Evolutionary conservation across 2,797 vertebrate species (phyloP), one percentile per base, ranked within the genome.

Genomic region (Fratercula arctica): DNA sequence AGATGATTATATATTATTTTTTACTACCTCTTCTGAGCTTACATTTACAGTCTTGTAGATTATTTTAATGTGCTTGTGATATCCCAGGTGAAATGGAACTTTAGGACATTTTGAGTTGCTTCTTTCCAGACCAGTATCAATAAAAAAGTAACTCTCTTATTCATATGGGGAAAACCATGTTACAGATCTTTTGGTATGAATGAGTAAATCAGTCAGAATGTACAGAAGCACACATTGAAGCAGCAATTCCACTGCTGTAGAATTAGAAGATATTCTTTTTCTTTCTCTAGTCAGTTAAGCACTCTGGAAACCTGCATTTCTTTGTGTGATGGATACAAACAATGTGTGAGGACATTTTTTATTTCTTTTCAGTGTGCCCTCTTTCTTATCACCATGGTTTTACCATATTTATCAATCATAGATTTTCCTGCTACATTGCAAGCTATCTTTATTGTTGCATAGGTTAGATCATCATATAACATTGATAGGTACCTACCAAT

Each of bases 401-500:
- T 88, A 54, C 5, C 8, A 11, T 51, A 81, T 59, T 84, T 21
- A 61, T 73, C 29, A 61, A 23, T 50, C 80, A 77, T 56, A 85
- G 14, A 50, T 88, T 82, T 59, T 57, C 21, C 31, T 80, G 33
- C 43, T 68, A 35, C 45, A 37, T 61, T 91, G n/a, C 16, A 70
- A 88, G 13, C 33, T 91, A 8, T 46, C 56, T 91, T 67, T 53
- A 54, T 48, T 77, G 35, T 13, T 83, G 29, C 60, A 19, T 21
- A 59, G 25, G 19, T 78, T 89, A 87, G 53, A 80, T 78, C 33
- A 50, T 41, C 29, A 12, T 6, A 54, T 12, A 67, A 8, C 48
- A 89, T 41, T 75, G 31, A 31, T 26, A 68, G 39, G 43, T 79
- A 97, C 99, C 97, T 97, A 99, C 99, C 99, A 73, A 98, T 98